Evolutionary conservation across 2,797 vertebrate species (phyloP).

Genomic region (Epinephelus coioides): DNA sequence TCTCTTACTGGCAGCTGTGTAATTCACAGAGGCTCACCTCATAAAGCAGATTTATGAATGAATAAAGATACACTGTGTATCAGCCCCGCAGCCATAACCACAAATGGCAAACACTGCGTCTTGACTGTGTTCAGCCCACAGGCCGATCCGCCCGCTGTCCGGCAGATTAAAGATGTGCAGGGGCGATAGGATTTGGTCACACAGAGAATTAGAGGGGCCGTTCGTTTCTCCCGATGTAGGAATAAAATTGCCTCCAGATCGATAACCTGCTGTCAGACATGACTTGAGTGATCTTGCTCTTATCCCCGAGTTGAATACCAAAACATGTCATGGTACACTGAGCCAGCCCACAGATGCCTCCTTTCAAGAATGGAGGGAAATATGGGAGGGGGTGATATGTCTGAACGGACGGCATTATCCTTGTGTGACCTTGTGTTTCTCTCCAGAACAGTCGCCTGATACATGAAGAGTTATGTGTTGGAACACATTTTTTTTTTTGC

Average conservation of each 20-base stretch:
- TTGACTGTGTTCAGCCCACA: slow-evolving; percentile 13
- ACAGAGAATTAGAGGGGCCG: slow-evolving; percentile 44
- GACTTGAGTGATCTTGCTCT: slow-evolving; percentile 64
- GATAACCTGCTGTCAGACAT: slow-evolving; percentile 74
- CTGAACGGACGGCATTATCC: slow-evolving; percentile 18
- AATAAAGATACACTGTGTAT: slow-evolving; percentile 23
- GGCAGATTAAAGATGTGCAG: slow-evolving; percentile 57
- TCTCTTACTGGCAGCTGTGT: neutral
- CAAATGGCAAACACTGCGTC: slow-evolving; percentile 22
- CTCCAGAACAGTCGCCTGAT: neutral
- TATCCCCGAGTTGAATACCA: slow-evolving; percentile 56
- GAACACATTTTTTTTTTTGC: neutral
- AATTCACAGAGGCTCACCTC: slow-evolving; percentile 13
- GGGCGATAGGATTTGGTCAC: slow-evolving; percentile 58
- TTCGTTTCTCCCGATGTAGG: slow-evolving; percentile 51
- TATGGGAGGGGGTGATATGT: neutral
- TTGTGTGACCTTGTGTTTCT: slow-evolving; percentile 47
- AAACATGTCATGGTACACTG: slow-evolving; percentile 41
- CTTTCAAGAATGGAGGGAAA: slow-evolving; percentile 7
- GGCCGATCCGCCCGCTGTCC: slow-evolving; percentile 10
- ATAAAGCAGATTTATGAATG: slow-evolving; percentile 53
- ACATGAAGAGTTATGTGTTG: slow-evolving; percentile 11
- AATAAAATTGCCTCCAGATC: slow-evolving; percentile 70
- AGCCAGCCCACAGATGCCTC: slow-evolving; percentile 15
- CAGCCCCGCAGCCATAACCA: neutral